Percentiles rank a stretch among this genome's conserved stretches.
These are phyloP conservation scores for Drosophila sucinea DNA, from an alignment of 1,140 invertebrate genomes.

Conservation along the genomic window DNA sequence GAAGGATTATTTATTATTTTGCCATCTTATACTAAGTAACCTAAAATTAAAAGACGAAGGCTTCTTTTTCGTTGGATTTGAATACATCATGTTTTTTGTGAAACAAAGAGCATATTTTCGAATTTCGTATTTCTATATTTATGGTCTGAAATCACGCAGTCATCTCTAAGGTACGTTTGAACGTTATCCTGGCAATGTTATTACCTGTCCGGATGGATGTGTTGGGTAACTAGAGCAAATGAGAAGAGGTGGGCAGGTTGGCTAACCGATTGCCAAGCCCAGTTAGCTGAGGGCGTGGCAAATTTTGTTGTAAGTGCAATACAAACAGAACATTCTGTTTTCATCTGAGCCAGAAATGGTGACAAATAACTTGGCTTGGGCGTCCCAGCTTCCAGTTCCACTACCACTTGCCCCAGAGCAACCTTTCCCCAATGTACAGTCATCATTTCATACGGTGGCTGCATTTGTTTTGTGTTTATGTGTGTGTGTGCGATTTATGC, in stretches of 20 bases:
- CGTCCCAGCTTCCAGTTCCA: conserved; percentile 8
- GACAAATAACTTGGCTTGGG: conserved; percentile 61
- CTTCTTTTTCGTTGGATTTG: no score
- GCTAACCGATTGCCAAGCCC: background rate
- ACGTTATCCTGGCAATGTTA: conserved; percentile 43
- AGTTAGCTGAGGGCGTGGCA: conserved; percentile 63
- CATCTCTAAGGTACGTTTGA: conserved; percentile 49
- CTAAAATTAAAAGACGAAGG: no score
- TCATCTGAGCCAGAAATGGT: conserved; percentile 40
- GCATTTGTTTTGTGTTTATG: conserved; percentile 38
- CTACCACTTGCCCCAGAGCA: conserved; percentile 1
- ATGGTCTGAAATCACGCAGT: conserved; percentile 22
- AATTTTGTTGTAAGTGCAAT: conserved; percentile 73
- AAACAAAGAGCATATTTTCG: no score
- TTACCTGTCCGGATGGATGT: conserved; percentile 56
- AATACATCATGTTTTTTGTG: no score
- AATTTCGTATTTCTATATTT: no score
- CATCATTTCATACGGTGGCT: conserved; percentile 6
- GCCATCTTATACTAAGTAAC: no score
- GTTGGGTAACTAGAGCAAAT: conserved; percentile 1
- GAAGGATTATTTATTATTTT: no score
- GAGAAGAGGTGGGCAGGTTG: conserved; percentile 1
- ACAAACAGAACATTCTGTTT: conserved; percentile 69
- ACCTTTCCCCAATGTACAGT: conserved; percentile 13
- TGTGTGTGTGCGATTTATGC: conserved; percentile 66